Conservation (phyloP, 2,797 vertebrate species). For the Pseudochromis fuscus region DNA sequence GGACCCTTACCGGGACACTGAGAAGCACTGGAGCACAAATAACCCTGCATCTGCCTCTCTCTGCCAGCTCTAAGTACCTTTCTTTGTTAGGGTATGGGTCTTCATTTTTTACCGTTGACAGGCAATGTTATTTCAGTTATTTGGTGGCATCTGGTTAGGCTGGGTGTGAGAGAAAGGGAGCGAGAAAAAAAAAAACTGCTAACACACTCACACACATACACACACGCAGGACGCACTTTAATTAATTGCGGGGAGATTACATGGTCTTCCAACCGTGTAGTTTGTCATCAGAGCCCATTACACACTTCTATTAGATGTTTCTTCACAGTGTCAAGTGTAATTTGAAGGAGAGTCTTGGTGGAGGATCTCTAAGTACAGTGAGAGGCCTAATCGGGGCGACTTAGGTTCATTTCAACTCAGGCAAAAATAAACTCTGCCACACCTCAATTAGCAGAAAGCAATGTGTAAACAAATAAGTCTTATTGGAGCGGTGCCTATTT, state of each 20-base stretch:
- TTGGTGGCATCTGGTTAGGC: constrained; percentile 96
- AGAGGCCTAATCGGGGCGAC: constrained; percentile 85
- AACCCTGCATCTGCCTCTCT: constrained; percentile 93
- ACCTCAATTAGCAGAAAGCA: constrained; percentile 81
- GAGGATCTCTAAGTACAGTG: constrained; percentile 85
- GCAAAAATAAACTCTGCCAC: constrained; percentile 78
- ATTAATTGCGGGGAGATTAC: constrained; percentile 99
- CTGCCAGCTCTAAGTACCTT: constrained; percentile 91
- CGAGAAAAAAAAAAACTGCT: constrained; percentile 42
- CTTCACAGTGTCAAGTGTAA: constrained; percentile 99
- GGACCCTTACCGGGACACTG: constrained; percentile 86
- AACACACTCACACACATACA: constrained; percentile 50
- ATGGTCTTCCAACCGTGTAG: constrained; percentile 99
- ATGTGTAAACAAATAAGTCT: constrained; percentile 84
- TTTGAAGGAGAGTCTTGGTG: constrained; percentile 94
- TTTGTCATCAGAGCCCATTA: constrained; percentile 99
- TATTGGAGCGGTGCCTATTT: constrained; percentile 72
- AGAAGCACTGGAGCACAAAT: constrained; percentile 85
- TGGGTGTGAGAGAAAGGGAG: constrained; percentile 66
- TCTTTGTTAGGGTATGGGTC: constrained; percentile 93
- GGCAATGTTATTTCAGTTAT: constrained; percentile 94
- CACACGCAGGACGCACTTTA: constrained; percentile 92
- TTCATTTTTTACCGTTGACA: constrained; percentile 99
- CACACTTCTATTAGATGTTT: constrained; percentile 99
- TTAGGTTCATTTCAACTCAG: constrained; percentile 69